These are phyloP conservation scores for Metallyticus violacea DNA, from an alignment of 2,888 invertebrate genomes.

Conservation along the genomic window DNA sequence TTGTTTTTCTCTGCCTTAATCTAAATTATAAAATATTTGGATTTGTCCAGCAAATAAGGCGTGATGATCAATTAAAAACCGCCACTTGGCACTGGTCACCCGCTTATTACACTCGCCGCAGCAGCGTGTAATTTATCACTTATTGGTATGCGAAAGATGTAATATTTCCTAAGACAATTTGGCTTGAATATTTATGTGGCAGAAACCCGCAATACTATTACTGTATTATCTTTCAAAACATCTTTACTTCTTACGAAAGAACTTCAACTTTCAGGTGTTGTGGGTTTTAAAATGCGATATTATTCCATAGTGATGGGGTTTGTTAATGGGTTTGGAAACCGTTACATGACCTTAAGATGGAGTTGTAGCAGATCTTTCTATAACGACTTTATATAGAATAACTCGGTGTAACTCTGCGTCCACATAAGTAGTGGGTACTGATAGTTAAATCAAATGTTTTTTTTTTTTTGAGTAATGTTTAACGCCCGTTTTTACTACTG, in stretches of 20 bases:
- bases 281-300: too few species aligned
- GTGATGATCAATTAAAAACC: background rate
- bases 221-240: background rate
- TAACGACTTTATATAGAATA: too few species aligned
- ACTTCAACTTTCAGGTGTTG: background rate
- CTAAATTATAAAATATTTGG: background rate
- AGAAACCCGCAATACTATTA: background rate
- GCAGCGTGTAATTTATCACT: background rate
- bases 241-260: background rate
- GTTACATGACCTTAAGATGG: too few species aligned
- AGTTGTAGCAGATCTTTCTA: too few species aligned
- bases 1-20: background rate
- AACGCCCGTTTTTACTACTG: too few species aligned
- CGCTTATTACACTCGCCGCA: background rate
- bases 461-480: too few species aligned
- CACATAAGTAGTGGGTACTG: too few species aligned
- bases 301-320: too few species aligned
- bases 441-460: too few species aligned
- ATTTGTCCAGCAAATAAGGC: background rate
- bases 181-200: background rate
- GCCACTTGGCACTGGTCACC: background rate
- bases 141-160: background rate
- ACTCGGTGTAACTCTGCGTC: too few species aligned
- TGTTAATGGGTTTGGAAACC: too few species aligned
- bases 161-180: background rate